A percentile compares a stretch with the other conserved stretches of the same genome.
phyloP scores from a whole-genome alignment of 2,888 invertebrate species.

The Daptonema setosum region DNA sequence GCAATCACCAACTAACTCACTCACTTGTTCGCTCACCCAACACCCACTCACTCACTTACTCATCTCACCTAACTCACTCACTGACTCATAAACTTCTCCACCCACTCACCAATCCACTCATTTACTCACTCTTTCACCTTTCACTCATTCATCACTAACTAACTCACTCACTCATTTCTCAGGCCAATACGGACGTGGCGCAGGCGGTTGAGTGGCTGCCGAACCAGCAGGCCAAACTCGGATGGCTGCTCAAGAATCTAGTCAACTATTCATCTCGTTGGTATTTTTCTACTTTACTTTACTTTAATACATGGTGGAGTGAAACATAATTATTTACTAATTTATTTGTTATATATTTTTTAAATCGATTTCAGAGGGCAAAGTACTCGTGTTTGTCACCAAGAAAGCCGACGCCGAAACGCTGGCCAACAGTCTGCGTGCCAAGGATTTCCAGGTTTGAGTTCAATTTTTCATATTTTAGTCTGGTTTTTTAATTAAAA shows the following conservation, averaged over 20 bases:
- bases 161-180: slow-evolving; percentile 4
- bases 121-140: too few relatives aligned
- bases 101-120: too few relatives aligned
- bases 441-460: slow-evolving; percentile 38
- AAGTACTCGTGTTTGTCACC: slow-evolving; percentile 84
- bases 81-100: too few relatives aligned
- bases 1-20: too few relatives aligned
- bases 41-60: too few relatives aligned
- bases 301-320: not conserved
- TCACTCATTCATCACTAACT: too few relatives aligned
- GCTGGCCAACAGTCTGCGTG: slow-evolving; percentile 17
- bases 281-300: too few relatives aligned
- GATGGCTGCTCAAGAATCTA: slow-evolving; percentile 64
- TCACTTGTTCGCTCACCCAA: too few relatives aligned
- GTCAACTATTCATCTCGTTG: slow-evolving; percentile 59
- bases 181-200: slow-evolving; percentile 72
- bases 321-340: not conserved
- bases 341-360: not conserved
- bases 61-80: too few relatives aligned
- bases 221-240: slow-evolving; percentile 56
- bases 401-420: slow-evolving; percentile 89
- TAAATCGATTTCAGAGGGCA: slow-evolving; percentile 41
- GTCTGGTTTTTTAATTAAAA: too few relatives aligned
- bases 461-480: too few relatives aligned
- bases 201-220: slow-evolving; percentile 63